Conservation (phyloP, 2,797 vertebrate species). For the Chelmon rostratus region DNA sequence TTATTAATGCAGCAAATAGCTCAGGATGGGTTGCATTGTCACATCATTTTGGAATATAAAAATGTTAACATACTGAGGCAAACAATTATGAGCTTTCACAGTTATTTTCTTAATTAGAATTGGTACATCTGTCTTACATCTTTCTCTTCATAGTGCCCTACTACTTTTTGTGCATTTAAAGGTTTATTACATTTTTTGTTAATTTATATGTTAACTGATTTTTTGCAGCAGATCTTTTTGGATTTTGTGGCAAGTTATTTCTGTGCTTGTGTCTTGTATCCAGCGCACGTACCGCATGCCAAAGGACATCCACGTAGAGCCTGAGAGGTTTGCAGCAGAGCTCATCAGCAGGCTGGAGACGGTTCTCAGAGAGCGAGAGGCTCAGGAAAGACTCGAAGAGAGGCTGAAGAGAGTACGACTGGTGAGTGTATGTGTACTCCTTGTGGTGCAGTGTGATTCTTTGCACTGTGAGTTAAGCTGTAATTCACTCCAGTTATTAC, state of each 20-base stretch:
- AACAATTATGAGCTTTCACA: not conserved
- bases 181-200: not conserved
- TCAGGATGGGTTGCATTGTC: not conserved
- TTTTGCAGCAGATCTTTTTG: not conserved
- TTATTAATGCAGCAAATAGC: not conserved
- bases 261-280: constrained; percentile 11
- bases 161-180: not conserved
- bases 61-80: not conserved
- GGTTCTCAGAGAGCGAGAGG: constrained; percentile 93
- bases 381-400: constrained; percentile 94
- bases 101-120: not conserved
- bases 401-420: constrained; percentile 93
- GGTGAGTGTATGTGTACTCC: constrained; percentile 74
- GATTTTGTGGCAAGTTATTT: constrained; percentile 10
- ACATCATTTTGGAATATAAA: not conserved
- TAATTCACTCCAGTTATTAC: not conserved
- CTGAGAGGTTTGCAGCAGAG: constrained; percentile 95
- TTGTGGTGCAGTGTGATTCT: not conserved
- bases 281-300: constrained; percentile 95
- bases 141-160: not conserved
- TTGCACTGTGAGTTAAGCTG: not conserved
- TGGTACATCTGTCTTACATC: not conserved
- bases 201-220: not conserved
- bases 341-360: constrained; percentile 95
- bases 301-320: constrained; percentile 96